A percentile compares a stretch with the other conserved stretches of the same genome.
These are phyloP conservation scores for Plutella xylostella DNA, from an alignment of 2,888 invertebrate genomes.

Conservation along the genomic window DNA sequence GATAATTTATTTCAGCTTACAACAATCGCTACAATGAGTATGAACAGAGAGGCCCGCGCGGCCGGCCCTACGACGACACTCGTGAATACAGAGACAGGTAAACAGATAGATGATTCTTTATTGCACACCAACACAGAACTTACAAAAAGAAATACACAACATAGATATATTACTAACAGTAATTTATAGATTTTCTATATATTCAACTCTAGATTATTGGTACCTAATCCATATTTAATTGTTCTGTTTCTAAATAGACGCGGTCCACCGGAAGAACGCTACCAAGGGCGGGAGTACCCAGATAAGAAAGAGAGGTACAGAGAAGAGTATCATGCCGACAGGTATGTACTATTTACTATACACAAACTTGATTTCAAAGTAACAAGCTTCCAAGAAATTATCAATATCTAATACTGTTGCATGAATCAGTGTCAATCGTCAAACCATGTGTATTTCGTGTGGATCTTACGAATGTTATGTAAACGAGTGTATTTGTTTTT, in stretches of 20 bases:
- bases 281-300: constrained; percentile 39
- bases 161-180: no score
- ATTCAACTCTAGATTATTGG: no score
- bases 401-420: background rate
- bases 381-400: background rate
- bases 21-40: constrained; percentile 48
- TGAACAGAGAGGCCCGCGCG: constrained; percentile 42
- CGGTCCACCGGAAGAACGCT: constrained; percentile 43
- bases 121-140: background rate
- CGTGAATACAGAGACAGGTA: constrained; percentile 39
- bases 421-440: constrained; percentile 22
- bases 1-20: constrained; percentile 28
- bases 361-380: background rate
- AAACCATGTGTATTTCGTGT: constrained; percentile 22
- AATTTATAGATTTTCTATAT: no score
- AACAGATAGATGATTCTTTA: background rate
- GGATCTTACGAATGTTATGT: constrained; percentile 46
- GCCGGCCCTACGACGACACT: constrained; percentile 37
- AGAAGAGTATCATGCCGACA: constrained; percentile 43
- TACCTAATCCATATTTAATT: no score
- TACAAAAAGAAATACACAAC: no score
- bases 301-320: constrained; percentile 49
- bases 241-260: no score
- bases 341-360: constrained; percentile 28
- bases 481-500: constrained; percentile 66